A percentile compares a stretch with the other conserved stretches of the same genome.
Evolutionary conservation across 2,888 invertebrate genomes (phyloP).

Genomic region (Perizoma affinitatum): DNA sequence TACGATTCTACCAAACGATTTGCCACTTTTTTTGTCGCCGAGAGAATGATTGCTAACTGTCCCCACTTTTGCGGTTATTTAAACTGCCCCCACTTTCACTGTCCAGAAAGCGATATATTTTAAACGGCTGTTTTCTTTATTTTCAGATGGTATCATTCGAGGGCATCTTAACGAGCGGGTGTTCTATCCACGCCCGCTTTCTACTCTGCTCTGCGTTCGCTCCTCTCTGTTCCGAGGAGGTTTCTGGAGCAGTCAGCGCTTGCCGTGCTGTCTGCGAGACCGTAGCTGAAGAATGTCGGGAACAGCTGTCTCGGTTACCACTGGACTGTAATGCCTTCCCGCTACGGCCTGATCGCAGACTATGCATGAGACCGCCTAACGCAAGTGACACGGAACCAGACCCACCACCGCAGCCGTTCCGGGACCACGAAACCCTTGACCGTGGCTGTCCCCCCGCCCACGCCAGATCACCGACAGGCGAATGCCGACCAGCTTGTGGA

Average conservation of each 20-base stretch:
- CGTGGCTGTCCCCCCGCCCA: conserved; percentile 85
- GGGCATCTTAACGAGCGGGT: conserved; percentile 90
- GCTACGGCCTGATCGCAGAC: conserved; percentile 86
- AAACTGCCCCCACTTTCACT: background rate
- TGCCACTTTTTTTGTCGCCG: too few species aligned
- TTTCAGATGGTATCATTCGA: conserved; percentile 88
- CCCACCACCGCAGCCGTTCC: conserved; percentile 70
- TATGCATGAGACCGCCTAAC: conserved; percentile 90
- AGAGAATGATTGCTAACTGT: too few species aligned
- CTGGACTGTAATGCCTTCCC: conserved; percentile 93
- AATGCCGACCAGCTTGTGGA: conserved; percentile 87
- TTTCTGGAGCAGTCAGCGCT: conserved; percentile 92
- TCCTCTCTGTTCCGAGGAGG: conserved; percentile 95
- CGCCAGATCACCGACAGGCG: conserved; percentile 81
- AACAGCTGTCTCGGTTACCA: conserved; percentile 89
- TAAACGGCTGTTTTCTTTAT: conserved; percentile 21
- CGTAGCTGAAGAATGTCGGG: conserved; percentile 88
- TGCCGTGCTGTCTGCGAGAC: conserved; percentile 94
- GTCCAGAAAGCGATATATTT: background rate
- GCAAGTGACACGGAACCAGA: conserved; percentile 75
- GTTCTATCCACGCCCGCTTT: conserved; percentile 92
- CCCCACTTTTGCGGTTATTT: too few species aligned
- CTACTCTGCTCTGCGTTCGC: conserved; percentile 95
- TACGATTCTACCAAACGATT: too few species aligned
- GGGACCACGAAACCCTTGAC: conserved; percentile 57